Evolutionary conservation across 37 sponge, comb jelly and placozoan genomes (phyloP), one percentile per base, ranked within the genome.

Genomic region (Cladorhizidae sp.): DNA sequence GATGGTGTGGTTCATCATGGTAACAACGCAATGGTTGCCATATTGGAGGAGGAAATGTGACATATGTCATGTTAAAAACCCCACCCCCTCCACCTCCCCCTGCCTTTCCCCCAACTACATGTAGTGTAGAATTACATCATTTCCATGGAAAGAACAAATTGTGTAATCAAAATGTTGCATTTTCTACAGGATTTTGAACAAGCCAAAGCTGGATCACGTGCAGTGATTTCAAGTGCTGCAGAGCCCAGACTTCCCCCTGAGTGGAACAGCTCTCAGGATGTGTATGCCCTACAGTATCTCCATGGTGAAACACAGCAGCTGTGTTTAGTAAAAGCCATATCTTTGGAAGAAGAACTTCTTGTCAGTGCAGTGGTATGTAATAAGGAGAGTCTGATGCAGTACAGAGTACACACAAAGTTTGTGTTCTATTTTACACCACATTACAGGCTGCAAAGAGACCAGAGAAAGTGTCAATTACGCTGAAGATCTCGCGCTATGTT

Each of bases 191-290:
- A 72, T 0, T 81, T 81, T 61, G 73, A 45, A 26, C 51, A 73
- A 11, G 63, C 23, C 0, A 0, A 1, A 14, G n/a, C 83, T 0
- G 43, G 0, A 35, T 2, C 29, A 3, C 23, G 20, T 40, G 62
- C 55, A 26, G 58, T 56, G 14, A 2, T 82, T 25, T 76, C 88
- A 12, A 42, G 70, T 21, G 33, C 78, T 1, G 21, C 31, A 14
- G 32, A 68, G 9, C 83, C 82, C 32, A 3, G 25, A 18, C 77
- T 90, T 20, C 91, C 91, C 21, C 51, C 39, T 36, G 91, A 78
- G 12, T 90, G 91, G 91, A 90, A 90, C 72, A 49, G 36, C 29
- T 71, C 83, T 36, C 68, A 51, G 23, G 86, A 90, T 64, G 87
- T 81, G 42, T 90, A 78, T 43, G 45, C 77, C 0, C 72, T 90